phyloP scores from a whole-genome alignment of 2,888 invertebrate genomes.

The Nemotelus nigrinus region DNA sequence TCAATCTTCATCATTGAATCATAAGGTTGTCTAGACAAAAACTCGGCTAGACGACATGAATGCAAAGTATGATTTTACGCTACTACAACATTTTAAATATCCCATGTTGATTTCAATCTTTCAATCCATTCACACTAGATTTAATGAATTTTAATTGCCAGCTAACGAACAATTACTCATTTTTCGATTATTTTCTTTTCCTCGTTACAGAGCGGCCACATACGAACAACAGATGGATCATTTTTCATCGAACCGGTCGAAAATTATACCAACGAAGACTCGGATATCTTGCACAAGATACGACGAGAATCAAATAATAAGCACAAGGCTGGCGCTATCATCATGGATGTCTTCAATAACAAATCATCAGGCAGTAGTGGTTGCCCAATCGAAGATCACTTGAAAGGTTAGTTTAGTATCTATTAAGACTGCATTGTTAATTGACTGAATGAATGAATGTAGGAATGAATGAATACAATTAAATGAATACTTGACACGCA shows the following conservation, averaged over 20 bases:
- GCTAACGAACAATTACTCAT: neutral
- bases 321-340: constrained; percentile 15
- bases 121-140: constrained; percentile 11
- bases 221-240: constrained; percentile 72
- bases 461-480: no score
- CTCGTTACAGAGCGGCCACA: constrained; percentile 73
- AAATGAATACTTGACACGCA: no score
- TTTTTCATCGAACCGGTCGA: constrained; percentile 76
- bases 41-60: neutral
- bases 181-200: constrained; percentile 8
- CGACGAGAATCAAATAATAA: constrained; percentile 58
- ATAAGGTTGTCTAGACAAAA: constrained; percentile 24
- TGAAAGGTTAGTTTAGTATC: constrained; percentile 40
- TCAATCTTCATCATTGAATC: constrained; percentile 34
- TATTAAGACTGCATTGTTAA: no score
- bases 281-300: constrained; percentile 67
- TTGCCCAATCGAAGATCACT: constrained; percentile 48
- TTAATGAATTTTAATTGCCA: constrained; percentile 34
- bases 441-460: no score
- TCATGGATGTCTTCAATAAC: neutral
- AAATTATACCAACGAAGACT: constrained; percentile 63
- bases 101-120: neutral
- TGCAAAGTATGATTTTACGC: neutral
- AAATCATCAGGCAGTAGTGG: constrained; percentile 27
- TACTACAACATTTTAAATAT: constrained; percentile 6